phyloP scores from a whole-genome alignment of 2,888 invertebrate genomes.

The Strigamia transsilvanica region DNA sequence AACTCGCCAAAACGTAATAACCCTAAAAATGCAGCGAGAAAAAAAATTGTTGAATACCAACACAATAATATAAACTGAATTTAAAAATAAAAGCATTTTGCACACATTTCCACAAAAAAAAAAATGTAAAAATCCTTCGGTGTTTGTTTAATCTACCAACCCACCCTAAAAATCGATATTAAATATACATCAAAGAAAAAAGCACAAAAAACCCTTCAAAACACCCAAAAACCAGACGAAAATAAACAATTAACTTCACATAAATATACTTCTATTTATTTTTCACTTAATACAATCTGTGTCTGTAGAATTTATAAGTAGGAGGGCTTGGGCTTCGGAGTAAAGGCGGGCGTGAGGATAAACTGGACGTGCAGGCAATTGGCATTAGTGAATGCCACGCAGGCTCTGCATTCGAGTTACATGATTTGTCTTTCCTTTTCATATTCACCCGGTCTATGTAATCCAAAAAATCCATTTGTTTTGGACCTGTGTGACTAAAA shows the following conservation, averaged over 20 bases:
- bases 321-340: conserved; percentile 21
- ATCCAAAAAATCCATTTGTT: conserved; percentile 41
- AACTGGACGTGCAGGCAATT: not conserved
- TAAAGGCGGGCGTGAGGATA: not conserved
- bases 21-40: no score
- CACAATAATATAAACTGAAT: not conserved
- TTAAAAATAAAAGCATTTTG: no score
- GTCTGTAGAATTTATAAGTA: conserved; percentile 29
- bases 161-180: not conserved
- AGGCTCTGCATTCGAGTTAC: not conserved
- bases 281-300: conserved; percentile 37
- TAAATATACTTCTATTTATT: not conserved
- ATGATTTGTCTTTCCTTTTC: not conserved
- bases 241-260: not conserved
- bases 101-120: not conserved
- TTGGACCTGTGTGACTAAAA: not conserved
- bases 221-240: not conserved
- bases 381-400: conserved; percentile 22
- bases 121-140: not conserved
- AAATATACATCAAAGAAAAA: not conserved
- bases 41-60: not conserved
- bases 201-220: not conserved
- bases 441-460: conserved; percentile 7
- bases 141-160: not conserved
- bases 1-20: no score